Percentiles rank a stretch among this genome's conserved stretches.
Conservation (phyloP, 2,888 invertebrate species). For the Macrophya annulata region DNA sequence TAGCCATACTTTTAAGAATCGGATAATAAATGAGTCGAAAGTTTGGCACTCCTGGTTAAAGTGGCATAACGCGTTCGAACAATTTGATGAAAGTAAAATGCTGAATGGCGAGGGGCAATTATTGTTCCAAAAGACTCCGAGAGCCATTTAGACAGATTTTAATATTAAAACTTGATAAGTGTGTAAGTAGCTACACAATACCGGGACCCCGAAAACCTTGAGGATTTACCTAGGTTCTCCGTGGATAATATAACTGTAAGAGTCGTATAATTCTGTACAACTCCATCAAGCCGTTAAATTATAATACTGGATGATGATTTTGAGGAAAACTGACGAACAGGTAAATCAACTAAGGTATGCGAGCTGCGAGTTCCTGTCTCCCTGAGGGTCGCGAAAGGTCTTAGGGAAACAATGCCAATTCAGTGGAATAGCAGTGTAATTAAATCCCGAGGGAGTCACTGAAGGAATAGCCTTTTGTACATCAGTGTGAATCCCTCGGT, state of each 20-base stretch:
- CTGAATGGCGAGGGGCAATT: neutral
- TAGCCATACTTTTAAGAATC: neutral
- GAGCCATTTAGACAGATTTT: neutral
- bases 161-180: neutral
- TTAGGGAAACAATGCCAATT: slow-evolving; percentile 43
- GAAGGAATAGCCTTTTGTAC: slow-evolving; percentile 18
- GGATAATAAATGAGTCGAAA: neutral
- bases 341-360: slow-evolving; percentile 34
- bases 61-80: slow-evolving; percentile 15
- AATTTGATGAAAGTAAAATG: slow-evolving; percentile 16
- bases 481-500: slow-evolving; percentile 22
- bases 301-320: slow-evolving; percentile 37
- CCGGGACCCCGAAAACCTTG: neutral
- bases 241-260: neutral
- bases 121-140: neutral
- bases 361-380: slow-evolving; percentile 21
- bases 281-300: neutral
- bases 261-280: neutral
- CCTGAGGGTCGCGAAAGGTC: slow-evolving; percentile 8
- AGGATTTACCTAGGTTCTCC: neutral
- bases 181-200: neutral
- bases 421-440: slow-evolving; percentile 34
- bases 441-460: slow-evolving; percentile 47
- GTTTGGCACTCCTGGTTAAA: slow-evolving; percentile 15
- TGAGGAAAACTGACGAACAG: slow-evolving; percentile 21